phyloP scores from a whole-genome alignment of 1,140 invertebrate species.

The Holotrichia oblita region DNA sequence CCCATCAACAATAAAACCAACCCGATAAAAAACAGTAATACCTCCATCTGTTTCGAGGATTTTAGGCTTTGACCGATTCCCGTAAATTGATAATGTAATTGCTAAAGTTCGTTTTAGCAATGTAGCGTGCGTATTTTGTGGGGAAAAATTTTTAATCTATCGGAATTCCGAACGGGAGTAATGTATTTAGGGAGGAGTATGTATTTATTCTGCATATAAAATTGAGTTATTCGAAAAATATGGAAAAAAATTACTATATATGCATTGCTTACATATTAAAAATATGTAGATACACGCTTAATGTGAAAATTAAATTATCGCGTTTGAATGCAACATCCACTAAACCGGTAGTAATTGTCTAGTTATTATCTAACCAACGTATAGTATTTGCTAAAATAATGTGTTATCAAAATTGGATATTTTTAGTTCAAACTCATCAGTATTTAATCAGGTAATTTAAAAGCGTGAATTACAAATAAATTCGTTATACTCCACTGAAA shows the following conservation, averaged over 20 bases:
- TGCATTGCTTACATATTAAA: not conserved
- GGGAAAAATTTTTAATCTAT: not conserved
- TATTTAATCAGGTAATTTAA: too few species aligned
- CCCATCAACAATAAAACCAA: too few species aligned
- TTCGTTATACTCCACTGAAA: too few species aligned
- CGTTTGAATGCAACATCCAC: too few species aligned
- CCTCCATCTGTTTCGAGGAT: not conserved
- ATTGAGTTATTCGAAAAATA: not conserved
- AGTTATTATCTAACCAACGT: too few species aligned
- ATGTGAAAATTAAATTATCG: not conserved
- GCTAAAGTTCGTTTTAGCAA: not conserved
- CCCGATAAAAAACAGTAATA: too few species aligned
- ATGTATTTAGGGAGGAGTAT: not conserved
- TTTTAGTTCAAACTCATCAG: too few species aligned
- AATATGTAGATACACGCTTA: not conserved
- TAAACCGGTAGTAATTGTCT: too few species aligned
- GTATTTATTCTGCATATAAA: not conserved
- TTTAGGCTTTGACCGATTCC: not conserved
- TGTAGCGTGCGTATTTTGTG: not conserved
- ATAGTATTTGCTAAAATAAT: too few species aligned
- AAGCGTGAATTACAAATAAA: too few species aligned
- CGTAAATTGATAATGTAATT: not conserved
- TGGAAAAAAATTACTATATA: not conserved
- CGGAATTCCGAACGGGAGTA: not conserved
- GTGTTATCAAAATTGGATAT: too few species aligned